Conservation (phyloP, 2,888 invertebrate species). For the Hirudinaria manillensis region DNA sequence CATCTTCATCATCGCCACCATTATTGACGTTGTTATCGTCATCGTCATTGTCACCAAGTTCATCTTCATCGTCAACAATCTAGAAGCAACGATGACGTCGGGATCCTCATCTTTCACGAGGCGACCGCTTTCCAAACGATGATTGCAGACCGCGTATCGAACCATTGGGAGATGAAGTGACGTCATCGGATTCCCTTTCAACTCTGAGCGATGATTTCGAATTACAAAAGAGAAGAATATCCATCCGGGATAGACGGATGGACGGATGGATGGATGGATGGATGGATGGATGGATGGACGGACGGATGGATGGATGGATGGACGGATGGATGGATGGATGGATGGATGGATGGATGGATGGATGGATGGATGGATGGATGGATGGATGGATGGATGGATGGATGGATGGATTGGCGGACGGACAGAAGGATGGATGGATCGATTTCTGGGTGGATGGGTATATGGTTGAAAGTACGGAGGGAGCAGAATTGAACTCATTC, state of each 20-base stretch:
- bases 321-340: neutral
- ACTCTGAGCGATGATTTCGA: neutral
- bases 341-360: slow-evolving; percentile 21
- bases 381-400: slow-evolving; percentile 16
- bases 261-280: too few species aligned
- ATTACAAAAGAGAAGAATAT: too few species aligned
- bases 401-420: slow-evolving; percentile 7
- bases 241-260: too few species aligned
- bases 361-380: slow-evolving; percentile 21
- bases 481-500: too few species aligned
- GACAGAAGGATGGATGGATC: slow-evolving; percentile 15
- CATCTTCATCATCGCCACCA: neutral
- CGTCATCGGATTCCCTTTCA: neutral
- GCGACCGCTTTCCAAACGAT: too few species aligned
- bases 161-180: neutral
- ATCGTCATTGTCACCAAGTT: slow-evolving; percentile 26
- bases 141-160: neutral
- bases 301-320: neutral
- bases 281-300: too few species aligned
- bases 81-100: neutral
- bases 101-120: neutral
- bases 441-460: neutral
- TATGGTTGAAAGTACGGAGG: neutral
- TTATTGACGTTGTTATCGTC: neutral
- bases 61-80: slow-evolving; percentile 24